Conservation (phyloP, 1,140 invertebrate genomes). For the Drosophila rufa region DNA sequence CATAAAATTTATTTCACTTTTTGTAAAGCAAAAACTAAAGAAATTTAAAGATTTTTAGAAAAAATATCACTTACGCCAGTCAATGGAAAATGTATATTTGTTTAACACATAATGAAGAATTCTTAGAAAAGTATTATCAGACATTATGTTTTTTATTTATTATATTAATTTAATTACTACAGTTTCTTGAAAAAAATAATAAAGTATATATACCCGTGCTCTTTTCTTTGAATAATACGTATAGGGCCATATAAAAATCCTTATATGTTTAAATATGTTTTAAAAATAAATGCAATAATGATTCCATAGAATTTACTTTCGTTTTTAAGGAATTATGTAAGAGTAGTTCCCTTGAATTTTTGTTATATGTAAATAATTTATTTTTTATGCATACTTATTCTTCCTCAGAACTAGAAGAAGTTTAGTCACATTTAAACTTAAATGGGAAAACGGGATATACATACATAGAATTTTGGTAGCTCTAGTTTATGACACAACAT, state of each 20-base stretch:
- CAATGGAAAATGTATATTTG: not conserved
- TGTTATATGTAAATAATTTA: no score
- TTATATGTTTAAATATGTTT: not conserved
- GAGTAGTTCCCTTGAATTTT: no score
- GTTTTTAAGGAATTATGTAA: not conserved
- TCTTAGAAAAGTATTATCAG: no score
- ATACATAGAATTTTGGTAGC: constrained; percentile 1
- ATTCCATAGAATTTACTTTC: no score
- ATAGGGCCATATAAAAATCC: not conserved
- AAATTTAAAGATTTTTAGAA: no score
- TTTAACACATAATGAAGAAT: not conserved
- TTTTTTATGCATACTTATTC: not conserved
- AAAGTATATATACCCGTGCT: not conserved
- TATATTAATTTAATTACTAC: not conserved
- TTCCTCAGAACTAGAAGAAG: not conserved
- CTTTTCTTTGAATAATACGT: not conserved
- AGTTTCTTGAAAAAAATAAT: not conserved
- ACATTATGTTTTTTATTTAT: not conserved
- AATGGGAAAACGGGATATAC: constrained; percentile 9
- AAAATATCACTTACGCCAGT: no score
- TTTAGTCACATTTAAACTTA: not conserved
- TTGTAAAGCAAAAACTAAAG: no score
- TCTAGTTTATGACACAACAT: constrained; percentile 20
- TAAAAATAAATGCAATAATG: not conserved
- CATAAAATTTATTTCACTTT: not conserved